Conservation (phyloP, 1,140 invertebrate genomes). For the Tetragonula clypearis region DNA sequence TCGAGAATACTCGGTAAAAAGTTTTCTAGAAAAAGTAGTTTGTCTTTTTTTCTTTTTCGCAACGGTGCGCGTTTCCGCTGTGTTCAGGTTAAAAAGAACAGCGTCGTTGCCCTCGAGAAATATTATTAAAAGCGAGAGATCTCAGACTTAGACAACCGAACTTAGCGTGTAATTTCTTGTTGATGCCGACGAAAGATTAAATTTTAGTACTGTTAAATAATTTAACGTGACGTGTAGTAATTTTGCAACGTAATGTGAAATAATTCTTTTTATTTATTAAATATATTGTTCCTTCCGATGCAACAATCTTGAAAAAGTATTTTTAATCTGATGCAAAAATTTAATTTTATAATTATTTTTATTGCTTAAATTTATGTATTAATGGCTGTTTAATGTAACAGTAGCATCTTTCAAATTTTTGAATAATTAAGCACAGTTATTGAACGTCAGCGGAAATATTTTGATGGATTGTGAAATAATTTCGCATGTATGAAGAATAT, state of each 20-base stretch:
- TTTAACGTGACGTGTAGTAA: no score
- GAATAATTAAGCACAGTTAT: background rate
- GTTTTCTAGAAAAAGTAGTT: constrained; percentile 17
- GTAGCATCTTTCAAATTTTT: background rate
- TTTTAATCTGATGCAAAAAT: background rate
- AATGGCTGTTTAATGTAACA: background rate
- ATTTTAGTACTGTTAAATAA: background rate
- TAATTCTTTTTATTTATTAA: no score
- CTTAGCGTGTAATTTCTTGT: background rate
- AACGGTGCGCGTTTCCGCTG: background rate
- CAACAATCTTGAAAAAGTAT: background rate
- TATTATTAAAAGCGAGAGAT: background rate
- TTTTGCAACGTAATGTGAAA: no score
- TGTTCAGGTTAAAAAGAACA: background rate
- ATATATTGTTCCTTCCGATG: no score
- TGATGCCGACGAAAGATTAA: background rate
- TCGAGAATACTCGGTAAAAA: constrained; percentile 15
- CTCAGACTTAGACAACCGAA: background rate
- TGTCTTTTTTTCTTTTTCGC: constrained; percentile 1
- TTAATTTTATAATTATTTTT: background rate
- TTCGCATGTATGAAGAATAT: background rate
- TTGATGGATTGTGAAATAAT: background rate
- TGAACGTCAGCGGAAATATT: background rate
- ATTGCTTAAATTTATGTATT: background rate
- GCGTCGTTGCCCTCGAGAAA: background rate